phyloP scores from a whole-genome alignment of 2,797 vertebrate species.

The Paratrypauchen microcephalus region DNA sequence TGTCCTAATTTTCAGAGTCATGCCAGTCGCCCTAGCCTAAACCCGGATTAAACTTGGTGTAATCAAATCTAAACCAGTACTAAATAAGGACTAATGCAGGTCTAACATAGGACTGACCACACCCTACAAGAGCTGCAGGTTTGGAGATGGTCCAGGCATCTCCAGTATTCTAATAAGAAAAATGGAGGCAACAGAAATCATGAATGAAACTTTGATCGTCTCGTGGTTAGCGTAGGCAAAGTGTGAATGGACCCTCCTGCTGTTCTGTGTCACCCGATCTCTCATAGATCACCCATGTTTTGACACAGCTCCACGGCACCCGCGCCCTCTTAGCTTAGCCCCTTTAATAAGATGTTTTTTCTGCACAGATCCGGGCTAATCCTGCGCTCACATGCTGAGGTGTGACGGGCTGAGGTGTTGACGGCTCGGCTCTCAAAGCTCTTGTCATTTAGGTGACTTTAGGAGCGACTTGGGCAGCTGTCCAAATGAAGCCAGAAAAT shows the following conservation, averaged over 20 bases:
- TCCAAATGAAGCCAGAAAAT: conserved; percentile 57
- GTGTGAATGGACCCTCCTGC: not conserved
- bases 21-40: too few relatives aligned
- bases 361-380: conserved; percentile 21
- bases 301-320: conserved; percentile 11
- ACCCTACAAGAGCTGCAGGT: too few relatives aligned
- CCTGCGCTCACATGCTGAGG: conserved; percentile 16
- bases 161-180: too few relatives aligned
- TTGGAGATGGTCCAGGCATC: too few relatives aligned
- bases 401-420: conserved; percentile 8
- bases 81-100: too few relatives aligned
- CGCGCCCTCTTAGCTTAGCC: conserved; percentile 6
- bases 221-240: not conserved
- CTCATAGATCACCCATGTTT: conserved; percentile 32
- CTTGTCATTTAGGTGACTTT: conserved; percentile 52
- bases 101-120: too few relatives aligned
- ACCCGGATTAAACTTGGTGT: too few relatives aligned
- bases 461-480: conserved; percentile 51
- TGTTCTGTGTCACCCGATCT: conserved; percentile 28
- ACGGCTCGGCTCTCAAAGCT: conserved; percentile 39
- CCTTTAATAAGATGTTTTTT: conserved; percentile 27
- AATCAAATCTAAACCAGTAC: too few relatives aligned
- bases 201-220: not conserved
- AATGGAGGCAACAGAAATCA: too few relatives aligned
- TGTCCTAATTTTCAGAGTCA: too few relatives aligned